Evolutionary conservation across 2,888 invertebrate species (phyloP).

Genomic region (Cephus pygmeus): DNA sequence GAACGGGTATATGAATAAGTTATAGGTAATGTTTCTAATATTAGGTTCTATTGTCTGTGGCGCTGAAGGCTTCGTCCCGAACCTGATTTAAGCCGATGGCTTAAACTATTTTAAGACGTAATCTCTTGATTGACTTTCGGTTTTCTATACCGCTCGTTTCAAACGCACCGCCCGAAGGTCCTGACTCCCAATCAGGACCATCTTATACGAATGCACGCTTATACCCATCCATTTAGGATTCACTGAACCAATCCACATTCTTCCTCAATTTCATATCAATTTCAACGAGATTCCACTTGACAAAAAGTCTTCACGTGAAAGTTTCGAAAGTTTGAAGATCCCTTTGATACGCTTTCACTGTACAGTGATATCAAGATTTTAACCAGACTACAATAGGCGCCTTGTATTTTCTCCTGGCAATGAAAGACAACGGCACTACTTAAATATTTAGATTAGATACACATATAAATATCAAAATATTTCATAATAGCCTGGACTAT

Average conservation of each 20-base stretch:
- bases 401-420: too few species aligned
- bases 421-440: too few species aligned
- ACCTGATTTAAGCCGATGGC: conserved; percentile 16
- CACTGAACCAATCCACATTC: not conserved
- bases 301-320: not conserved
- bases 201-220: not conserved
- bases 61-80: conserved; percentile 11
- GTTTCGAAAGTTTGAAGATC: conserved; percentile 1
- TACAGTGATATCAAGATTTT: not conserved
- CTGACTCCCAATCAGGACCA: not conserved
- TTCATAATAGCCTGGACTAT: not conserved
- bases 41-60: conserved; percentile 19
- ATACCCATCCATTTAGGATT: not conserved
- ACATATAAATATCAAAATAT: not conserved
- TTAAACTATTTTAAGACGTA: conserved; percentile 6
- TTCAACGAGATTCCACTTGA: not conserved
- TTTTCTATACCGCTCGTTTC: conserved; percentile 5
- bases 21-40: conserved; percentile 21
- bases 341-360: not conserved
- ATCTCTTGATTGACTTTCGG: conserved; percentile 20
- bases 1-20: conserved; percentile 16
- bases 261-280: not conserved
- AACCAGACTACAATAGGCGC: not conserved
- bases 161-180: not conserved
- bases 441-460: too few species aligned